Evolutionary conservation across 2,797 vertebrate species (phyloP), one percentile per base, ranked within the genome.

Genomic region (Rhinophrynus dorsalis): DNA sequence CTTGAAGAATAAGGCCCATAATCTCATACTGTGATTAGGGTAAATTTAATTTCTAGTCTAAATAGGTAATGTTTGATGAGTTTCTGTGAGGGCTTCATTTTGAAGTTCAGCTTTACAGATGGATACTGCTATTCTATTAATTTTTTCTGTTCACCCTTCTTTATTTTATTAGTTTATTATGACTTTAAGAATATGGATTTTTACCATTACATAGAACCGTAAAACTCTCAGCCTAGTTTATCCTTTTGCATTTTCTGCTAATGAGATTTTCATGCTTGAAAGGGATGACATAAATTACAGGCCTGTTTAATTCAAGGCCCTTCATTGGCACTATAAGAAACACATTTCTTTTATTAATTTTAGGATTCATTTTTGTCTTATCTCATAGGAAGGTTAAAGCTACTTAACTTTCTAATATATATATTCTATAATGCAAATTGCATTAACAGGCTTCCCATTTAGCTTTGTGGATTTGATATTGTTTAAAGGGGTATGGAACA

Each of bases 291-390:
- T 52, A 30, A 52, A 52, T 52, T 52, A 52, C 7, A 12, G 26
- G n/a, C 20, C 32, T 27, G 32, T 52, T 52, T 52, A 52, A 29
- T 32, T 6, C 50, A 52, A 8, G 13, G 27, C 7, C 8, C 27
- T 52, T 30, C 27, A 15, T 29, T 29, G 27, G 50, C 50, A 17
- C 10, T 21, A 23, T 32, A 30, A 52, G n/a, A 52, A 52, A 30
- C 50, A 52, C 26, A 17, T 52, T 52, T 51, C 47, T 30, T 52
- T 52, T 52, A 52, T 30, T 52, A 7, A 52, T 32, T 30, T 17
- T 32, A 15, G 32, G 27, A 52, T 52, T 52, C n/a, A 52, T 52
- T 32, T 15, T 30, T 30, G 26, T 13, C n/a, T 30, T 32, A 13
- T 52, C 26, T 52, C 50, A 2, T 12, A 52, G 50, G 26, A 50